phyloP scores from a whole-genome alignment of 2,113 vertebrate genomes.

The Centropristis striata region DNA sequence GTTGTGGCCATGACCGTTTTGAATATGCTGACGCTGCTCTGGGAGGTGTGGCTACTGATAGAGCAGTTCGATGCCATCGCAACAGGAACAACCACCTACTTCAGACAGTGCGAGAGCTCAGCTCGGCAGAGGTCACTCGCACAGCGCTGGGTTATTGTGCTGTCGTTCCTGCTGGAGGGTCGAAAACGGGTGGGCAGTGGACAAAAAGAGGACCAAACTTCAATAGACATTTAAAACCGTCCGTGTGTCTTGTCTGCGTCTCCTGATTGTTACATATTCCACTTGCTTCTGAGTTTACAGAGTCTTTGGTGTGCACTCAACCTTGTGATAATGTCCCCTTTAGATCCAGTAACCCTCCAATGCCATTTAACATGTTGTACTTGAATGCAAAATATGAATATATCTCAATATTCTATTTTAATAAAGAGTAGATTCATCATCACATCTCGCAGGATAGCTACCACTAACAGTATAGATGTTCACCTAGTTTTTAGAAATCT shows the following conservation, averaged over 20 bases:
- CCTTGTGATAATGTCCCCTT: slow-evolving; percentile 30
- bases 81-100: slow-evolving; percentile 83
- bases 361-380: slow-evolving; percentile 46
- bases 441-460: slow-evolving; percentile 33
- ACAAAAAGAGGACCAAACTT: slow-evolving; percentile 47
- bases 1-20: slow-evolving; percentile 78
- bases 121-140: slow-evolving; percentile 54
- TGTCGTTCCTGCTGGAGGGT: slow-evolving; percentile 82
- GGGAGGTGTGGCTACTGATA: slow-evolving; percentile 84
- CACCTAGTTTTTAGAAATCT: slow-evolving; percentile 48
- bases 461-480: slow-evolving; percentile 20
- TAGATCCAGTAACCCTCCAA: slow-evolving; percentile 27
- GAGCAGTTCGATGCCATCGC: slow-evolving; percentile 84
- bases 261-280: neutral
- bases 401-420: slow-evolving; percentile 56
- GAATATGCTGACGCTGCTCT: slow-evolving; percentile 81
- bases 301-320: slow-evolving; percentile 20
- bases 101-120: slow-evolving; percentile 57
- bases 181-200: slow-evolving; percentile 51
- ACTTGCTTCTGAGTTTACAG: slow-evolving; percentile 25
- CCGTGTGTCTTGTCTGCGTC: neutral
- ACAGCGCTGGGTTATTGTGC: slow-evolving; percentile 66
- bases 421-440: slow-evolving; percentile 13
- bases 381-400: slow-evolving; percentile 42
- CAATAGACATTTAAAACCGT: slow-evolving; percentile 74